phyloP scores from a whole-genome alignment of 1,140 invertebrate species.

The Copidosoma floridanum region DNA sequence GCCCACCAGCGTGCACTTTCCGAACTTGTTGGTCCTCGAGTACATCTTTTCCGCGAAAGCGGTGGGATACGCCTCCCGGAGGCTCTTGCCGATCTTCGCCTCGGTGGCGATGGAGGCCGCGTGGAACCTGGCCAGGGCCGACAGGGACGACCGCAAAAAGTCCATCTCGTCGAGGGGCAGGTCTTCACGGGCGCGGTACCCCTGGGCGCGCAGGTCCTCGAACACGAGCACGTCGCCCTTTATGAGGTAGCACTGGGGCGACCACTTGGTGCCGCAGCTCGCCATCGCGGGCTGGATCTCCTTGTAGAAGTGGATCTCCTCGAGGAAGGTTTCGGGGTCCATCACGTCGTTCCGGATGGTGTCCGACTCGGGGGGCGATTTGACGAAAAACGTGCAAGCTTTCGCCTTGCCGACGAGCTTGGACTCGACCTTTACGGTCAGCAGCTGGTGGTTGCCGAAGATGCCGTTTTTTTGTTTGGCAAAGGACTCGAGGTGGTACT shows the following conservation, averaged over 20 bases:
- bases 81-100: conserved; percentile 37
- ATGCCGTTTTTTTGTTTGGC: background rate
- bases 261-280: conserved; percentile 23
- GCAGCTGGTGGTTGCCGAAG: background rate
- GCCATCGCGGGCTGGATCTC: background rate
- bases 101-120: conserved; percentile 59
- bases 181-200: conserved; percentile 28
- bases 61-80: conserved; percentile 30
- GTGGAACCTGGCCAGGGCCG: conserved; percentile 59
- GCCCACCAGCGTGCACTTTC: background rate
- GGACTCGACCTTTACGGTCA: background rate
- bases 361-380: background rate
- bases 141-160: conserved; percentile 51
- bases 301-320: conserved; percentile 5
- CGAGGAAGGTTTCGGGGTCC: background rate
- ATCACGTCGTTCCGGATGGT: background rate
- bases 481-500: background rate
- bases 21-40: background rate
- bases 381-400: background rate
- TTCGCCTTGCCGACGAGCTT: background rate
- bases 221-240: conserved; percentile 51
- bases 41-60: conserved; percentile 28
- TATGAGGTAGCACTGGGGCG: conserved; percentile 50
- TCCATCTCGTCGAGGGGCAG: conserved; percentile 36
- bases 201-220: conserved; percentile 51